phyloP scores from a whole-genome alignment of 2,797 vertebrate species.

The Diceros bicornis region DNA sequence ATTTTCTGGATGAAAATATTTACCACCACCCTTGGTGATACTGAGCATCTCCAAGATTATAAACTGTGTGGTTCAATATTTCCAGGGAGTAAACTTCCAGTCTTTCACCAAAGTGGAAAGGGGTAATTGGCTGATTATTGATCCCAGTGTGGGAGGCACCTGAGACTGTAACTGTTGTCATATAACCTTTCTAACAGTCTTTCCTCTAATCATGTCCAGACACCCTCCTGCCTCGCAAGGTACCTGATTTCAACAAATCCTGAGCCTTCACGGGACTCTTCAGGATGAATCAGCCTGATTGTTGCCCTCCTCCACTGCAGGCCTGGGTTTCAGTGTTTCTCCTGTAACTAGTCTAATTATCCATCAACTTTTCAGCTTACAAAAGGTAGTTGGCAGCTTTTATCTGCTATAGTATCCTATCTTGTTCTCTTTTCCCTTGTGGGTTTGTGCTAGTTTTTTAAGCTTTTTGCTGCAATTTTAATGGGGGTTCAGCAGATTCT shows the following conservation, averaged over 20 bases:
- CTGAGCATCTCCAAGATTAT: not conserved
- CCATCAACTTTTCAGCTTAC: not conserved
- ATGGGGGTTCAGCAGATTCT: not conserved
- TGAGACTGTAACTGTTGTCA: not conserved
- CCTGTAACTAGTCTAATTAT: not conserved
- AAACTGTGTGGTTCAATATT: not conserved
- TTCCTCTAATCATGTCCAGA: not conserved
- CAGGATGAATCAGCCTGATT: not conserved
- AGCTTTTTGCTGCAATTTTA: not conserved
- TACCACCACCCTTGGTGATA: not conserved
- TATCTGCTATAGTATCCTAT: not conserved
- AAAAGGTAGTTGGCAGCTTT: not conserved
- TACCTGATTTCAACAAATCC: not conserved
- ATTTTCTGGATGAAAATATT: not conserved
- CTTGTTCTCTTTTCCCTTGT: not conserved
- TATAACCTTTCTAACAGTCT: not conserved
- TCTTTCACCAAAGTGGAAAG: not conserved
- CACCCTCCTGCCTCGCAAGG: not conserved
- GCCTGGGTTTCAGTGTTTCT: not conserved
- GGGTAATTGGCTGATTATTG: not conserved
- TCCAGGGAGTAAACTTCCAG: not conserved
- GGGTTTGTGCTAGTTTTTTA: not conserved
- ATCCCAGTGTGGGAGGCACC: not conserved
- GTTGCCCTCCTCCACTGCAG: rapidly evolving
- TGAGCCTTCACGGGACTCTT: not conserved